These are phyloP conservation scores for Drosophila grimshawi DNA, from an alignment of 1,140 invertebrate genomes.

Conservation along the genomic window DNA sequence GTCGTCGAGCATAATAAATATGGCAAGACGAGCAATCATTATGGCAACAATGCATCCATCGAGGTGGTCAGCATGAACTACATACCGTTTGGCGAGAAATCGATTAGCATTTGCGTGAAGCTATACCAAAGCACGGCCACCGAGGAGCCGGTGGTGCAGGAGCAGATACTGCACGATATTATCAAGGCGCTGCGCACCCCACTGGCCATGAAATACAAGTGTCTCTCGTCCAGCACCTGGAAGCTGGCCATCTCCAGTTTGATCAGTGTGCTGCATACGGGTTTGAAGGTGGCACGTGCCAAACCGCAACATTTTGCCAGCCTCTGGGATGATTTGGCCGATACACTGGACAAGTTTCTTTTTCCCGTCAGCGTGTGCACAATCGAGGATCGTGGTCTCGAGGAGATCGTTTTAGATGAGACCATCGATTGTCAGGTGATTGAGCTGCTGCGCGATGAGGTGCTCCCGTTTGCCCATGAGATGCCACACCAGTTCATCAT, in stretches of 20 bases:
- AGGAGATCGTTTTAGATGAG: slow-evolving; percentile 94
- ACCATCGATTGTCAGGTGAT: slow-evolving; percentile 94
- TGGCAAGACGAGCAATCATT: slow-evolving; percentile 67
- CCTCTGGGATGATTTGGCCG: slow-evolving; percentile 94
- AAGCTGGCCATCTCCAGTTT: slow-evolving; percentile 93
- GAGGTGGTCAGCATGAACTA: slow-evolving; percentile 95
- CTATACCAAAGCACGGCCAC: slow-evolving; percentile 93
- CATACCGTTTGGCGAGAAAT: slow-evolving; percentile 94
- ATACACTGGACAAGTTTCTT: slow-evolving; percentile 95
- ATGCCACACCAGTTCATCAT: slow-evolving; percentile 95
- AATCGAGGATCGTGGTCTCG: slow-evolving; percentile 89
- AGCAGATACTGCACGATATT: slow-evolving; percentile 91
- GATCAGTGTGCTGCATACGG: slow-evolving; percentile 91
- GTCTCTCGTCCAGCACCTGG: slow-evolving; percentile 93
- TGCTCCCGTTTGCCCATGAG: slow-evolving; percentile 91
- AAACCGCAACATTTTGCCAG: slow-evolving; percentile 89
- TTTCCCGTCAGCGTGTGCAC: slow-evolving; percentile 89
- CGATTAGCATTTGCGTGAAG: slow-evolving; percentile 91
- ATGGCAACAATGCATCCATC: slow-evolving; percentile 84
- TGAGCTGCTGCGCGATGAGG: slow-evolving; percentile 93
- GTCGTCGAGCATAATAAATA: slow-evolving; percentile 84
- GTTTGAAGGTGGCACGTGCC: slow-evolving; percentile 93
- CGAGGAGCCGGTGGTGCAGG: slow-evolving; percentile 90
- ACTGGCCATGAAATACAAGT: slow-evolving; percentile 93
- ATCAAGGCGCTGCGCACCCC: slow-evolving; percentile 90